Evolutionary conservation across 2,797 vertebrate species (phyloP), one percentile per base, ranked within the genome.

Genomic region (Okamejei kenojei): DNA sequence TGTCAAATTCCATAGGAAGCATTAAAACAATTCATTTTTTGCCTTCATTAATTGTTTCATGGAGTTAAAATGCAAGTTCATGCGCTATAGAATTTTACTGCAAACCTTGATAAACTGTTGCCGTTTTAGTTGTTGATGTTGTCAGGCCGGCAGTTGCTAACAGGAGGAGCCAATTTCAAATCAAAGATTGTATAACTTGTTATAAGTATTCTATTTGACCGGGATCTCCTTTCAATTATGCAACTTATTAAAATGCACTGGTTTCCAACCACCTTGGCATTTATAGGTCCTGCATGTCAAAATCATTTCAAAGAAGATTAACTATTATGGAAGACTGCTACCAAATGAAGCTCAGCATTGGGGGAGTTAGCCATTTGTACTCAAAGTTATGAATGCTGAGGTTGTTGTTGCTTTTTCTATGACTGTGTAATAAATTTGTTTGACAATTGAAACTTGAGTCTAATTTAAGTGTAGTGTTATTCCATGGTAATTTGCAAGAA

Each of bases 351-450:
- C 61, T 68, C 68, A 32, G 19, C 61, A 63, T 68, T 68, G 84
- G 8, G 35, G 61, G 61, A 58, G 8, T 45, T 54, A 26, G 61
- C 61, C n/a, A 88, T 65, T 17, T 63, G 32, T 68, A 68, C n/a
- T 68, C 21, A 88, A n/a, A 65, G 68, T 8, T 88, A 32, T 88
- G 32, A 68, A 63, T 19, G 68, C 32, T 32, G 32, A 65, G 65
- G 84, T 65, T 88, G 65, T 88, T 68, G 17, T 13, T 17, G n/a
- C n/a, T 9, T 88, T 19, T 88, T 35, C 61, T 88, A 88, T 88
- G 65, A 88, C 84, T 23, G 61, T 88, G n/a, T 63, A 65, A 68
- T 88, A 88, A 88, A 88, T 65, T 35, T 86, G 58, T 32, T 86
- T 88, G 84, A 21, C 63, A 88, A 88, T 86, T 68, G n/a, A 88